These are phyloP conservation scores for Chorisops tibialis DNA, from an alignment of 2,888 invertebrate species.

Conservation along the genomic window DNA sequence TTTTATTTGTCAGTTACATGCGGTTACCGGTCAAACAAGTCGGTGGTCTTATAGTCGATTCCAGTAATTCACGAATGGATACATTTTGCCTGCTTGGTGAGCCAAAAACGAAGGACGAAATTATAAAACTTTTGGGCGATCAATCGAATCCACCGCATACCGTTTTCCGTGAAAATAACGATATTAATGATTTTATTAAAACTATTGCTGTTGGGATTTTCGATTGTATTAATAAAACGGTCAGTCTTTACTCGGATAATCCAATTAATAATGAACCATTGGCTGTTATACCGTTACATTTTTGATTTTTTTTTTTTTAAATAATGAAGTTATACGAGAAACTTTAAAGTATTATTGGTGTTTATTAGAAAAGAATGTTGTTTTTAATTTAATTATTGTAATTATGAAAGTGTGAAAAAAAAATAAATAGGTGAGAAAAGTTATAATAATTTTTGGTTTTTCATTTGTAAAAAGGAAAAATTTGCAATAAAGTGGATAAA, in stretches of 20 bases:
- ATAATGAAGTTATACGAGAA: no score
- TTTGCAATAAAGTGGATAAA: no score
- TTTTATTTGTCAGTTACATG: constrained; percentile 60
- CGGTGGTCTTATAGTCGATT: constrained; percentile 62
- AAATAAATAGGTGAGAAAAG: no score
- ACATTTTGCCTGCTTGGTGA: constrained; percentile 59
- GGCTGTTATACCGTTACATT: constrained; percentile 59
- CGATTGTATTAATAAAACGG: constrained; percentile 69
- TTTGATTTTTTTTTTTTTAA: no score
- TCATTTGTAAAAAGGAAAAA: no score
- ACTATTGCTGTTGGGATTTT: constrained; percentile 84
- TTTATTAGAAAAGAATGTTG: no score
- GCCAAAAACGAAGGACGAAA: constrained; percentile 61
- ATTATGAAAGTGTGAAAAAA: no score
- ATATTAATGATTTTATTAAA: constrained; percentile 61
- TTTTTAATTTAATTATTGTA: no score
- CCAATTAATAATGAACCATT: constrained; percentile 68
- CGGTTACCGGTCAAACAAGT: constrained; percentile 65
- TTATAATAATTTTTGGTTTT: no score
- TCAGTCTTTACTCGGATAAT: constrained; percentile 75
- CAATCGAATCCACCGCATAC: constrained; percentile 62
- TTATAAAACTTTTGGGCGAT: constrained; percentile 74
- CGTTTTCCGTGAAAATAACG: constrained; percentile 65
- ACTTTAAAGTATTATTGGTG: no score
- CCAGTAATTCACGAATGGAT: constrained; percentile 66